phyloP scores from a whole-genome alignment of 2,797 vertebrate species.

The Enteromius treurensis region DNA sequence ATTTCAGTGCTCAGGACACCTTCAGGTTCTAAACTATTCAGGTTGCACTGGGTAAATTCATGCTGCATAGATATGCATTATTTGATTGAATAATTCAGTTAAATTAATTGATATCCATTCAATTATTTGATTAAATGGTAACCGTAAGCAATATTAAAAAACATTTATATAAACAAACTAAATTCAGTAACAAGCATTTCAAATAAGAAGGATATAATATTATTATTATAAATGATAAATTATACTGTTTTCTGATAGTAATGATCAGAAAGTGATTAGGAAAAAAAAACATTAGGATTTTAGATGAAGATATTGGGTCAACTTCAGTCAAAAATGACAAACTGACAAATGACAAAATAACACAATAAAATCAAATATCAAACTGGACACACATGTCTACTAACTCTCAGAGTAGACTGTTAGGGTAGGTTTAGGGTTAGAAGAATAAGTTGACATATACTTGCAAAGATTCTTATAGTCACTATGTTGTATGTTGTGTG shows the following conservation, averaged over 20 bases:
- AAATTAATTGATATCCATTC: too few species aligned
- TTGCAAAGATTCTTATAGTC: too few species aligned
- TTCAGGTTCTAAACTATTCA: not conserved
- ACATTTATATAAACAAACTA: not conserved
- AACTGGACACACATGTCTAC: not conserved
- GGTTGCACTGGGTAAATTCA: not conserved
- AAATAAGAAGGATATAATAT: too few species aligned
- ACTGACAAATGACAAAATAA: not conserved
- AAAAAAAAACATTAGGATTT: not conserved
- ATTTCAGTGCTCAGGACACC: slow-evolving; percentile 31
- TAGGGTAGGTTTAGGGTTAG: too few species aligned
- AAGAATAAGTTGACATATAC: too few species aligned
- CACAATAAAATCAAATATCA: not conserved
- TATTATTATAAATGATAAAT: too few species aligned
- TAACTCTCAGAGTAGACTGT: too few species aligned
- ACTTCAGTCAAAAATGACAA: not conserved
- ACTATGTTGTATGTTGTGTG: too few species aligned
- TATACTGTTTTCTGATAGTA: not conserved
- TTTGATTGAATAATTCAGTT: not conserved
- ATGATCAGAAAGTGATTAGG: not conserved
- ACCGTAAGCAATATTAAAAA: not conserved
- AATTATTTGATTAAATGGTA: not conserved
- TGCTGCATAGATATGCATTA: not conserved
- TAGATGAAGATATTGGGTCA: not conserved
- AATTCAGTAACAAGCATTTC: not conserved